Base-by-base conservation (phyloP, 2,888 invertebrate species). In the Chymomyza procnemis region DNA sequence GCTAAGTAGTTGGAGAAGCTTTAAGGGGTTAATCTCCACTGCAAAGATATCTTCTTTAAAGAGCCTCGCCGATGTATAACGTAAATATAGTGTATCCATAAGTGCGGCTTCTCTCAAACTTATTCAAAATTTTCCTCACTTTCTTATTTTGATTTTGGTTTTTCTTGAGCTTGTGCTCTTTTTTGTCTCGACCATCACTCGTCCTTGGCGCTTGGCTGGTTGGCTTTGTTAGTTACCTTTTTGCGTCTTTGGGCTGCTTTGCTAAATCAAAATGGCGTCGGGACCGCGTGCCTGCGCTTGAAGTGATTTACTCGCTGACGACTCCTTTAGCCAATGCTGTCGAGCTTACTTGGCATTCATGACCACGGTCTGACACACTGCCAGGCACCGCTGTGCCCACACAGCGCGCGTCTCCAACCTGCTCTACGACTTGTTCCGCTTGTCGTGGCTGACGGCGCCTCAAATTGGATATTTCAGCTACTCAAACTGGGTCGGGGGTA, bases 231-330 rank as follows among this genome's bases (percentile, higher is more conserved):
- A 81, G 80, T 86, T 87, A 81, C 87, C 81, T 82, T 87, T 80
- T 83, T 83, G 19, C 47, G 41, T 47, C 47, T 58, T 47, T 55
- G 21, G 75, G 75, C 74, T 85, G 81, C 80, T 72, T 79, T 75
- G 85, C 73, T 85, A 82, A 82, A 82, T 82, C 87, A 85, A 82
- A 87, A 83, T 82, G 81, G 81, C 81, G 87, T 78, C 75, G 64
- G 71, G 70, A 67, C 69, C 65, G 57, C 73, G 74, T 59, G 66
- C 61, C 46, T 60, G 63, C 64, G 69, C 74, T 79, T 82, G 84
- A 83, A 87, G 81, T 82, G 81, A 82, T 82, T 82, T 82, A 82
- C 73, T 86, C 84, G 79, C 82, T 64, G 64, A 64, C 76, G 85
- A 76, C 74, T 76, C 66, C 73, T 72, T 72, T 76, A 66, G 72